Conservation (phyloP, 2,797 vertebrate genomes). For the Manis javanica region DNA sequence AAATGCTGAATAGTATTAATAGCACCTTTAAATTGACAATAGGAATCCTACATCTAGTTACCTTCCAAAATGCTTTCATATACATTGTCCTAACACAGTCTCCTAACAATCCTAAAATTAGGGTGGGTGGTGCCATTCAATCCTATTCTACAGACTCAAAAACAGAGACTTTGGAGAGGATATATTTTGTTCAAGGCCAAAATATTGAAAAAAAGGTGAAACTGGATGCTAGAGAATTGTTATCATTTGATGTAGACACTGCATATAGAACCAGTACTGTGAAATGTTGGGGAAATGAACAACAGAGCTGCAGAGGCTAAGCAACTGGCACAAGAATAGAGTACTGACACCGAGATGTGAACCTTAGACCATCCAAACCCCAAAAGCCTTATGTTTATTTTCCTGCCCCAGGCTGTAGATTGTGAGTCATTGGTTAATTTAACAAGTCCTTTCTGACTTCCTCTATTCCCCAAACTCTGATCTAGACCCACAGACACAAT, state of each 20-base stretch:
- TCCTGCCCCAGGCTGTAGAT: neutral
- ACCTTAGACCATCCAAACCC: neutral
- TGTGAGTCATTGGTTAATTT: neutral
- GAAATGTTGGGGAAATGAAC: neutral
- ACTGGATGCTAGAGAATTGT: neutral
- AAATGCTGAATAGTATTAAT: constrained; percentile 22
- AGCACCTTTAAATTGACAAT: neutral
- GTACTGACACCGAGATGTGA: neutral
- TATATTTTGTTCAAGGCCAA: neutral
- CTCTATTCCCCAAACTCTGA: neutral
- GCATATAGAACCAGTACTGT: too few relatives aligned
- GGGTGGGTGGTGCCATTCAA: neutral
- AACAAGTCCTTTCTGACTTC: neutral
- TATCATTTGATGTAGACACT: neutral
- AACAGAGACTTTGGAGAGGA: neutral
- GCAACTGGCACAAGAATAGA: neutral
- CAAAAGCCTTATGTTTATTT: neutral
- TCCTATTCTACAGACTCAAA: neutral
- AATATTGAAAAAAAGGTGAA: neutral
- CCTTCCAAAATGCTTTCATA: neutral
- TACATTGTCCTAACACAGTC: neutral
- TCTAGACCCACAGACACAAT: neutral
- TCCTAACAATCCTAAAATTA: neutral
- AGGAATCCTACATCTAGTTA: neutral
- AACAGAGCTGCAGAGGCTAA: neutral